Evolutionary conservation across 2,113 vertebrate genomes (phyloP).

Genomic region (Daphoenositta chrysoptera): DNA sequence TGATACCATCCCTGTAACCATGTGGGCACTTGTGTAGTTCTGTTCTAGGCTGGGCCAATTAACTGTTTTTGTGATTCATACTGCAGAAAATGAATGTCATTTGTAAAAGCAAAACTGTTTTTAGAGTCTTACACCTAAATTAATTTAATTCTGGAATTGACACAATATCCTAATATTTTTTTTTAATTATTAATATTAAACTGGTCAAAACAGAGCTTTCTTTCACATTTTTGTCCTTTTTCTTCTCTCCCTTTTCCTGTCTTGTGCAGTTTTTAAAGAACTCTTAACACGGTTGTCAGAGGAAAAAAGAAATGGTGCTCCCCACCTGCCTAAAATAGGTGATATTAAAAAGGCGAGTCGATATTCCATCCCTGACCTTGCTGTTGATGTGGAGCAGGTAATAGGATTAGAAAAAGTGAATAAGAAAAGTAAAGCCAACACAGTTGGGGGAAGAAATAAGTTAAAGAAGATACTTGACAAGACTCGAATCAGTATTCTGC

Average conservation of each 20-base stretch:
- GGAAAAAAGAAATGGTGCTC: conserved; percentile 91
- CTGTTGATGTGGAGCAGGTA: conserved; percentile 95
- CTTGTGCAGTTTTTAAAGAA: conserved; percentile 90
- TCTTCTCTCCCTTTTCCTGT: background rate
- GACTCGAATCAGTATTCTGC: conserved; percentile 97
- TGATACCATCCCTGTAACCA: background rate
- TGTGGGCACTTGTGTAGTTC: background rate
- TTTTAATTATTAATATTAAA: background rate
- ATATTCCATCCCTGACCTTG: conserved; percentile 96
- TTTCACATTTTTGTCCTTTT: background rate
- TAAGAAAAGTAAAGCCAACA: conserved; percentile 94
- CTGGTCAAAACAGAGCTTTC: background rate
- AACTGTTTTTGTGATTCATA: background rate
- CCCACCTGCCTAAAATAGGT: conserved; percentile 96
- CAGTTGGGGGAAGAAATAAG: conserved; percentile 95
- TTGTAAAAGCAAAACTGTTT: background rate
- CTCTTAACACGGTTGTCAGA: conserved; percentile 89
- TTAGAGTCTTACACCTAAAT: background rate
- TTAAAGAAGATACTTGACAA: conserved; percentile 99
- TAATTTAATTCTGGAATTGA: background rate
- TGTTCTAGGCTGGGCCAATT: background rate
- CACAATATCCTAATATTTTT: background rate
- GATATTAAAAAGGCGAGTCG: conserved; percentile 97
- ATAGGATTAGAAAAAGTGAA: conserved; percentile 95
- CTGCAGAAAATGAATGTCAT: background rate